Base-by-base conservation (phyloP, 92 coral and sea anemone genomes). In the Nematostella vectensis region DNA sequence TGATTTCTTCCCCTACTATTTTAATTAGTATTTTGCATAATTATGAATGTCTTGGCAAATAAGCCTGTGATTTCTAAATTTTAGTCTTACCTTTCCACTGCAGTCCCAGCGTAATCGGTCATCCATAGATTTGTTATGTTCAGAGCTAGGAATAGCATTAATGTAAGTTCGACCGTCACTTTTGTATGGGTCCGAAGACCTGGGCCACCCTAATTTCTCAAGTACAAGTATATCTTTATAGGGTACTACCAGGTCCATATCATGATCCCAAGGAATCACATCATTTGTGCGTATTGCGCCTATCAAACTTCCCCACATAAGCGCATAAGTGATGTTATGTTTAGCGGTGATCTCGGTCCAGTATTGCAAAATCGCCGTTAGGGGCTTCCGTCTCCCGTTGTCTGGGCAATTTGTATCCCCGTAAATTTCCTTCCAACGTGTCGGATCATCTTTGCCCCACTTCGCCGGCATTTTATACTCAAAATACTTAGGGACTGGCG, bases 241-340 rank as follows among this genome's bases (percentile, higher is more conserved):
- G 3, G 31, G 23, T 6, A 67, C 58, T 0, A 67, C 25, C 15
- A 67, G 20, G 47, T 67, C 73, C 65, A 57, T 57, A 38, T 67
- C 73, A 23, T 67, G 73, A 49, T 67, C 73, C 73, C 73, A 67
- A 11, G 73, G 73, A 2, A 55, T 15, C 1, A 67, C 65, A 57
- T 67, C 73, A 28, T 57, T 55, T 15, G 55, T 67, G 3, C 73
- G 63, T 8, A 55, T 27, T 2, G 48, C 37, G 2, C 73, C 73
- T 1, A 67, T 3, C 24, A 67, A 48, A 47, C 48, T 55, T 3
- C 73, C 73, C 44, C 51, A 67, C 16, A 29, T 27, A 4, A 67
- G 33, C 11, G 64, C 58, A 47, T 67, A 67, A 6, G 44, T 16
- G 3, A 67, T 67, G 22, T 67, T 43, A 31, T 67, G 24, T n/a